These are phyloP conservation scores for Coreius guichenoti DNA, from an alignment of 2,797 vertebrate species.

Conservation along the genomic window DNA sequence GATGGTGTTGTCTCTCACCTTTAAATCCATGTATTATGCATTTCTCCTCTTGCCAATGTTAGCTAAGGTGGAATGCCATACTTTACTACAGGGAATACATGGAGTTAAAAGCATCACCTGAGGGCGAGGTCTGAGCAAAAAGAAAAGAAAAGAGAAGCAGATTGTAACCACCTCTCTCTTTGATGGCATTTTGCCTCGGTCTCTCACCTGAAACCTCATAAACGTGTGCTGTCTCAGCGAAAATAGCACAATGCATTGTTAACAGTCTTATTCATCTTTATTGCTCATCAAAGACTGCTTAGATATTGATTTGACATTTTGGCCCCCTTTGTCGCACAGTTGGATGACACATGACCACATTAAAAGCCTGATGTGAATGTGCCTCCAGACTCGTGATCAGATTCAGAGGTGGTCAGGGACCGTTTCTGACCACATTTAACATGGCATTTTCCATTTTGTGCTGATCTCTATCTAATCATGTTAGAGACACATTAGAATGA, in stretches of 20 bases:
- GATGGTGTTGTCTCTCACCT: constrained; percentile 62
- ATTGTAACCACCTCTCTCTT: constrained; percentile 10
- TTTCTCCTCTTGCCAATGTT: constrained; percentile 70
- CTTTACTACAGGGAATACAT: constrained; percentile 39
- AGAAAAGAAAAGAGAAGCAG: background rate
- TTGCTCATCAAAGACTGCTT: constrained; percentile 22
- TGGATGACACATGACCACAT: constrained; percentile 3
- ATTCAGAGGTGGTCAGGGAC: background rate
- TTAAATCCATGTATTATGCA: constrained; percentile 70
- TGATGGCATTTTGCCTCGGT: constrained; percentile 33
- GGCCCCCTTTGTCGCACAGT: background rate
- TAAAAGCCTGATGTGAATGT: background rate
- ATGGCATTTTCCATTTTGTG: background rate
- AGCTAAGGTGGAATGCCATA: constrained; percentile 52
- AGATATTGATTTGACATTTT: constrained; percentile 38
- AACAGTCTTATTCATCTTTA: constrained; percentile 10
- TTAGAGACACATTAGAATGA: background rate
- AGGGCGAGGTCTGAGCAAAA: constrained; percentile 37
- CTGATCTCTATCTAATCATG: background rate
- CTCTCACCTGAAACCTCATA: constrained; percentile 23
- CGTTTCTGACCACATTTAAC: background rate
- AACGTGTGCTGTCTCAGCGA: constrained; percentile 10
- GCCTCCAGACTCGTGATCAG: background rate
- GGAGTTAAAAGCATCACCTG: constrained; percentile 23
- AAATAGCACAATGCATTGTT: constrained; percentile 6